Base-by-base conservation (phyloP, 2,888 invertebrate genomes). In the Rapana venosa region DNA sequence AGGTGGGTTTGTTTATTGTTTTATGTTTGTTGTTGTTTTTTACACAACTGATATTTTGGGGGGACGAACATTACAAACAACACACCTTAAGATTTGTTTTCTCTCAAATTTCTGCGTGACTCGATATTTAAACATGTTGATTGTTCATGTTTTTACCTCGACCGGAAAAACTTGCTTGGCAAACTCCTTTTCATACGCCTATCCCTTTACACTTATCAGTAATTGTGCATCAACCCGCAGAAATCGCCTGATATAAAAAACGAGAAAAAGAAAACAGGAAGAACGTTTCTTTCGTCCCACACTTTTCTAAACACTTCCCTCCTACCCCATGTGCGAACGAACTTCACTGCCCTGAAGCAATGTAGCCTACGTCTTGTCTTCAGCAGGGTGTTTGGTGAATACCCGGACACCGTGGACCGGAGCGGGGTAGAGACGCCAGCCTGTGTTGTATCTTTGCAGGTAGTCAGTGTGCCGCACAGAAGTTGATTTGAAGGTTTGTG, bases 401-500 rank as follows among this genome's bases (percentile, higher is more conserved):
- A 47, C 47, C 47, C 47, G 4, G 47, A 47, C 8, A 47, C 47
- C 47, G 47, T 47, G 47, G 47, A 47, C 6, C 66, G 30, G n/a
- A 74, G n/a, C 26, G 30, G 26, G 74, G 74, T 74, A 74, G 30
- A 74, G 74, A 74, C n/a, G 74, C 26, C 74, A 74, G n/a, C 26
- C 77, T 15, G 77, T 35, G 77, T 83, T 83, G 81, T 36, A 36
- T 36, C 74, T 74, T 74, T 74, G 36, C 32, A 26, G 74, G 61
- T 17, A 22, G 13, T 36, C 87, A 87, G 74, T 15, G 74, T 15
- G 26, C 74, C 35, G 74, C 87, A 74, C 66, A 26, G 47, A 47
- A 35, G 87, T 66, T 77, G 88, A 81, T 79, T 77, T 81, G 88
- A 77, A 79, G 88, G 79, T 79, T 81, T 56, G 88, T 81, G 88